Evolutionary conservation across 2,888 invertebrate genomes (phyloP).

Genomic region (Trilocha varians): DNA sequence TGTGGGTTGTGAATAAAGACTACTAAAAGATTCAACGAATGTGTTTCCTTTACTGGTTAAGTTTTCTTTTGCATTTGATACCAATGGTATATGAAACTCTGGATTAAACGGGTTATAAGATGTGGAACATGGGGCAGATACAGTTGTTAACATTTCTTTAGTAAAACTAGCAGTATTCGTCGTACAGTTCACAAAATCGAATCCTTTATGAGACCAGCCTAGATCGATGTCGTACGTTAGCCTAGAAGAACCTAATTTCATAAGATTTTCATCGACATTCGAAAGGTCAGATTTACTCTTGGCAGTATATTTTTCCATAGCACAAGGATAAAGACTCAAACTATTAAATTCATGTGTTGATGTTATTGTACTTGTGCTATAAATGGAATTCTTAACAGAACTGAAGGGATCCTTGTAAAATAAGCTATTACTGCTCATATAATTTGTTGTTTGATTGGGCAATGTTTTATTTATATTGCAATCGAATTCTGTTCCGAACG

Average conservation of each 20-base stretch:
- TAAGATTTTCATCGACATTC: conserved; percentile 59
- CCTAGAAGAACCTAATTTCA: conserved; percentile 62
- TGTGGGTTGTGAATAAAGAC: conserved; percentile 56
- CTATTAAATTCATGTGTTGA: conserved; percentile 60
- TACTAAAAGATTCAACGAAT: conserved; percentile 56
- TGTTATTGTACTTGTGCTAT: conserved; percentile 60
- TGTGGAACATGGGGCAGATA: conserved; percentile 39
- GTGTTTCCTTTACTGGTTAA: conserved; percentile 37
- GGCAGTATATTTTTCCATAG: conserved; percentile 59
- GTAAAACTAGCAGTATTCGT: conserved; percentile 45
- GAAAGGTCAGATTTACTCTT: conserved; percentile 57
- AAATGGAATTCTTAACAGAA: conserved; percentile 53
- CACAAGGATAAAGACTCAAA: conserved; percentile 61
- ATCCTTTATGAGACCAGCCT: conserved; percentile 66
- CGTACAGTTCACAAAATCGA: conserved; percentile 59
- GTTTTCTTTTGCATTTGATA: conserved; percentile 46
- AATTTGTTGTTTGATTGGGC: conserved; percentile 37
- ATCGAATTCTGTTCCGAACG: conserved; percentile 57
- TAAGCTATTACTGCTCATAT: conserved; percentile 43
- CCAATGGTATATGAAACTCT: conserved; percentile 59
- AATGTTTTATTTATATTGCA: conserved; percentile 48
- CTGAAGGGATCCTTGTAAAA: conserved; percentile 64
- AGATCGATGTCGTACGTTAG: conserved; percentile 65
- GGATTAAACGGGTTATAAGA: conserved; percentile 64
- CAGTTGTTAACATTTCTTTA: conserved; percentile 54